phyloP scores from a whole-genome alignment of 2,888 invertebrate genomes.

The Cotesia congregata region DNA sequence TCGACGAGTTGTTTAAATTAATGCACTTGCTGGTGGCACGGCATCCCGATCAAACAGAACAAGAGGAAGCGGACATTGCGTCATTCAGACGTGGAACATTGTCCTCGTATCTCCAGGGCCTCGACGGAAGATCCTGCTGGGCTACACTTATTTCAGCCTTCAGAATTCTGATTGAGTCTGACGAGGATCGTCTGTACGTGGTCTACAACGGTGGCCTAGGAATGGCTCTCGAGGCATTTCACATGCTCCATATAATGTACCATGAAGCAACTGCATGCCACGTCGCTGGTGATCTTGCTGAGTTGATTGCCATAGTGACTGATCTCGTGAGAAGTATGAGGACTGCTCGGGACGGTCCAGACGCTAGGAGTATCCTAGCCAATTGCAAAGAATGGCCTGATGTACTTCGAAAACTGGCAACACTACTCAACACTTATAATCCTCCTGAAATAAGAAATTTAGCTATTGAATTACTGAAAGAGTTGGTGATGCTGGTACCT shows the following conservation, averaged over 20 bases:
- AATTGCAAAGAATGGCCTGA: slow-evolving; percentile 91
- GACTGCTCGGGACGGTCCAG: slow-evolving; percentile 77
- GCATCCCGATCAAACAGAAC: slow-evolving; percentile 82
- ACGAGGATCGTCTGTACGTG: slow-evolving; percentile 89
- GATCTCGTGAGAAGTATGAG: slow-evolving; percentile 81
- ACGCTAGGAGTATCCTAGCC: slow-evolving; percentile 77
- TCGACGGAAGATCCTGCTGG: slow-evolving; percentile 94
- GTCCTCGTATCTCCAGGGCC: slow-evolving; percentile 88
- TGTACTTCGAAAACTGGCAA: slow-evolving; percentile 87
- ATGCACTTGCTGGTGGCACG: slow-evolving; percentile 91
- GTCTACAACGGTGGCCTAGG: slow-evolving; percentile 90
- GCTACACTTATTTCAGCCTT: slow-evolving; percentile 93
- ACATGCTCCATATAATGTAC: slow-evolving; percentile 93
- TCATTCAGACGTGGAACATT: slow-evolving; percentile 88
- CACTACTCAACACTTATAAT: slow-evolving; percentile 90
- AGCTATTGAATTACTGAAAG: slow-evolving; percentile 84
- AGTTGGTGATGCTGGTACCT: slow-evolving; percentile 84
- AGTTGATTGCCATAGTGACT: slow-evolving; percentile 84
- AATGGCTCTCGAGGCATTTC: slow-evolving; percentile 81
- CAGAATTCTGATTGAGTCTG: slow-evolving; percentile 86
- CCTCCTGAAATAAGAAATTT: slow-evolving; percentile 86
- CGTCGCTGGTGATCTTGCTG: slow-evolving; percentile 86
- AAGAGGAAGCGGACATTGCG: slow-evolving; percentile 86
- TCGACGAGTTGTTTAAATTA: slow-evolving; percentile 91
- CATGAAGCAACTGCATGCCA: slow-evolving; percentile 94